These are phyloP conservation scores for Enteromius radiatus DNA, from an alignment of 2,797 vertebrate genomes.

Conservation along the genomic window DNA sequence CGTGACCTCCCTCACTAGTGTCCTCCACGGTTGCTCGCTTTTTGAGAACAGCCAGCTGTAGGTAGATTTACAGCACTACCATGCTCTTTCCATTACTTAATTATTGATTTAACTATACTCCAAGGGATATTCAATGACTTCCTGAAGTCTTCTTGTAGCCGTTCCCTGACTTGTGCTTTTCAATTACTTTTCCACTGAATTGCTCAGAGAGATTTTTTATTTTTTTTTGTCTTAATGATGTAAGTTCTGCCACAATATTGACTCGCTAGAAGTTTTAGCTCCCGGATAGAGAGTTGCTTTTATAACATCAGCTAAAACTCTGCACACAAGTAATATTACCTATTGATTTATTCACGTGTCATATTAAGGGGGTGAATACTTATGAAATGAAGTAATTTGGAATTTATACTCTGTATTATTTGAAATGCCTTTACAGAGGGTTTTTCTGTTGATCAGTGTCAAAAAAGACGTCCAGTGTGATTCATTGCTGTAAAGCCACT, in stretches of 20 bases:
- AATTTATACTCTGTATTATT: not conserved
- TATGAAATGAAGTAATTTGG: not conserved
- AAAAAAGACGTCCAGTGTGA: not conserved
- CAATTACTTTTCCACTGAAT: conserved; percentile 13
- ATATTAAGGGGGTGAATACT: not conserved
- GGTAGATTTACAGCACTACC: conserved; percentile 22
- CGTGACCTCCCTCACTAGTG: conserved; percentile 4
- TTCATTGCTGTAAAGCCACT: not conserved
- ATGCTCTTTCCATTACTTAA: conserved; percentile 29
- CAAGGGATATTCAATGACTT: conserved; percentile 25
- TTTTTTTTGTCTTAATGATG: conserved; percentile 1
- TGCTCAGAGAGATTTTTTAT: not conserved
- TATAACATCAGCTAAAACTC: not conserved
- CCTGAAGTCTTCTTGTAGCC: conserved; percentile 10
- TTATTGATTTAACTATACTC: conserved; percentile 26
- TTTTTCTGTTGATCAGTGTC: too few relatives aligned
- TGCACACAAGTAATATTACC: not conserved
- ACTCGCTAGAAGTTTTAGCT: not conserved
- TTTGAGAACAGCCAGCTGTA: conserved; percentile 17
- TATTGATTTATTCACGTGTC: not conserved
- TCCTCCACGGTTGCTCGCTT: not conserved
- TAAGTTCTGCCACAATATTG: not conserved
- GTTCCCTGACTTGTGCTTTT: conserved; percentile 4
- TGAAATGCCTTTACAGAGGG: not conserved
- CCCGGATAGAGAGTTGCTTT: not conserved